Conservation (phyloP, 2,113 vertebrate species). For the Conger conger region DNA sequence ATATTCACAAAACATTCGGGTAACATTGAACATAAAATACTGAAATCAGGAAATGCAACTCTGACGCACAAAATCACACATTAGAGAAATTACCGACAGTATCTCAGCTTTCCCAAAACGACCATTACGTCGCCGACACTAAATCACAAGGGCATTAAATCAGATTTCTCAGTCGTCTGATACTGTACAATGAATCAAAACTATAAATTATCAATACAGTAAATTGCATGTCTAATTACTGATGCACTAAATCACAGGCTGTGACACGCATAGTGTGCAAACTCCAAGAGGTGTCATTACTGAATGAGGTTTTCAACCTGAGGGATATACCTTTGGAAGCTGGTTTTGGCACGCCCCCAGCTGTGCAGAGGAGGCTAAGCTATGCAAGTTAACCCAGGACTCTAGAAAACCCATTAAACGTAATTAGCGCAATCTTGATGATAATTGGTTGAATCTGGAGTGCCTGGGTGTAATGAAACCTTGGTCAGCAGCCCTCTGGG, state of each 20-base stretch:
- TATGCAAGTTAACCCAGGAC: not conserved
- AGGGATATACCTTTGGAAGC: not conserved
- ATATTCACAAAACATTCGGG: too few species aligned
- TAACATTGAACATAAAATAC: too few species aligned
- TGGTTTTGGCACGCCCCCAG: not conserved
- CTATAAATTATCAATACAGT: not conserved
- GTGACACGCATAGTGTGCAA: not conserved
- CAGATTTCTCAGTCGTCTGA: not conserved
- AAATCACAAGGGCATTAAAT: not conserved
- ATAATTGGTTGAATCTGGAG: not conserved
- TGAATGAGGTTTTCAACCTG: not conserved
- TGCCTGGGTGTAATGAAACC: not conserved
- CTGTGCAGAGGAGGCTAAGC: not conserved
- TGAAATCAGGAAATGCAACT: not conserved
- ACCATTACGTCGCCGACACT: not conserved
- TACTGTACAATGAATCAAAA: not conserved
- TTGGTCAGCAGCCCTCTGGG: slow-evolving; percentile 5
- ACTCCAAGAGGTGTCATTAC: not conserved
- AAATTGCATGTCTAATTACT: not conserved
- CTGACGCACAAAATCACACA: not conserved
- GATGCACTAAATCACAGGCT: not conserved
- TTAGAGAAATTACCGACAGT: not conserved
- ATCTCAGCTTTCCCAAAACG: not conserved
- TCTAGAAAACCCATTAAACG: not conserved
- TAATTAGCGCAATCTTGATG: not conserved